A percentile compares a stretch with the other conserved stretches of the same genome.
Conservation (phyloP, 2,113 vertebrate genomes). For the Hymenochirus boettgeri region DNA sequence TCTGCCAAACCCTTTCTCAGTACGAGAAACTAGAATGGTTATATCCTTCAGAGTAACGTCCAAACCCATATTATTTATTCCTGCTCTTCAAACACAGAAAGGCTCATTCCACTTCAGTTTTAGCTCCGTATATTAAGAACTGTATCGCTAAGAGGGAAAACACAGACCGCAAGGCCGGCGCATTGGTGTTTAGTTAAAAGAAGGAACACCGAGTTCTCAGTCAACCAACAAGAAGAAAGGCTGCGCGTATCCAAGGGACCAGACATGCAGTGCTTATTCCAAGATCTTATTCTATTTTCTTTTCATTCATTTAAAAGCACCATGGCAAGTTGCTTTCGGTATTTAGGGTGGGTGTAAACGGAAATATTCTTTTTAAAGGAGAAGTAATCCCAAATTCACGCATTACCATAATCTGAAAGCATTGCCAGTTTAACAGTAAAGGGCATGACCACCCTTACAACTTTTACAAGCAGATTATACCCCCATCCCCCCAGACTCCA, state of each 20-base stretch:
- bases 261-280: constrained; percentile 5
- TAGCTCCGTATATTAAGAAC: not conserved
- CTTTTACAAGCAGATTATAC: too few species aligned
- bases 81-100: constrained; percentile 18
- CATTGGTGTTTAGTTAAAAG: constrained; percentile 10
- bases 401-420: too few species aligned
- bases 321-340: too few species aligned
- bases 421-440: too few species aligned
- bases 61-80: constrained; percentile 32
- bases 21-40: constrained; percentile 19
- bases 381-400: too few species aligned
- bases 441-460: too few species aligned
- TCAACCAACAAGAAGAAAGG: not conserved
- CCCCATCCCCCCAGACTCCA: too few species aligned
- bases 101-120: constrained; percentile 6
- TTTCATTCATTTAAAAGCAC: not conserved
- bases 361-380: too few species aligned
- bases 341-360: too few species aligned
- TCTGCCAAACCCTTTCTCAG: constrained; percentile 10
- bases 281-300: not conserved
- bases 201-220: constrained; percentile 12
- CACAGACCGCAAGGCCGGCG: constrained; percentile 2
- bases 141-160: not conserved
- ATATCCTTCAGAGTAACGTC: constrained; percentile 10
- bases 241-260: constrained; percentile 20